Evolutionary conservation across 2,797 vertebrate species (phyloP), one percentile per base, ranked within the genome.

Genomic region (Philypnodon macrostomus): DNA sequence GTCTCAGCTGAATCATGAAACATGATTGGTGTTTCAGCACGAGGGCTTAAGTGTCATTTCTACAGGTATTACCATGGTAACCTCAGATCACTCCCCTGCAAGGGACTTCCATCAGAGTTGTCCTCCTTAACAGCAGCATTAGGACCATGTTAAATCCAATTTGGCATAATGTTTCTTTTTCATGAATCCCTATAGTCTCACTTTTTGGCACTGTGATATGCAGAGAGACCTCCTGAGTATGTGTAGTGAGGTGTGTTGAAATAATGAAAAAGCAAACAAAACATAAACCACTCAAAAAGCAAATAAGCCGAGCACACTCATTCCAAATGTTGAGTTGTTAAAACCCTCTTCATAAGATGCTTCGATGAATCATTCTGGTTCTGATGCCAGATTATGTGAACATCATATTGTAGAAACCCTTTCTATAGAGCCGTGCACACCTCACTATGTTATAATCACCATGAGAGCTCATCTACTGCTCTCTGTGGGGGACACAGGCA

Each of bases 371-470:
- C 8, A 29, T 10, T 29, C 27, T 29, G 27, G 5, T 6, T 29
- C n/a, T 9, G 5, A 29, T 29, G n/a, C n/a, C n/a, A n/a, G n/a
- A n/a, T n/a, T n/a, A n/a, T n/a, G n/a, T n/a, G n/a, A n/a, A n/a
- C n/a, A n/a, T n/a, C n/a, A n/a, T 29, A 10, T 10, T 2, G 1
- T 7, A 29, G 3, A 11, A 8, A 29, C 9, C n/a, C n/a, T 29
- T 29, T 23, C 6, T 23, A 23, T 23, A 3, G 21, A 23, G 6
- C 21, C 59, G 48, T 73, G 58, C 45, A 53, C 30, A 79, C 63
- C 9, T 62, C 39, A 35, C 38, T 21, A 2, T 9, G 1, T 29
- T 7, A 2, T 42, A 35, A 35, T 33, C 7, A 32, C 46, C 9
- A 23, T 7, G 5, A 1, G 39, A 21, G 39, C 55, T 47, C 14